phyloP scores from a whole-genome alignment of 2,113 vertebrate genomes.

The Gulo gulo region DNA sequence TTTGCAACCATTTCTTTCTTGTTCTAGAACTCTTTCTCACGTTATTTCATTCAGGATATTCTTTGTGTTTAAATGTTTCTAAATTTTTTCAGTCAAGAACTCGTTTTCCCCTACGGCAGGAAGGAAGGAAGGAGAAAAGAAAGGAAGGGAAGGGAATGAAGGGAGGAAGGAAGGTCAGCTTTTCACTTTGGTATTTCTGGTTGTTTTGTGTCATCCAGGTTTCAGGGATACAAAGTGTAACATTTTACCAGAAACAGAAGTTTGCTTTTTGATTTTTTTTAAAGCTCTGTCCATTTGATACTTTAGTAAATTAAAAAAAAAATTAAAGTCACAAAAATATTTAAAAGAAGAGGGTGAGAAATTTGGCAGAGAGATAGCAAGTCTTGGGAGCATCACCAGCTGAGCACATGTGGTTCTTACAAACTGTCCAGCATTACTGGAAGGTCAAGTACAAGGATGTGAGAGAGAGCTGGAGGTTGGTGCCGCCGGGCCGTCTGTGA shows the following conservation, averaged over 20 bases:
- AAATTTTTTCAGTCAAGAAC: background rate
- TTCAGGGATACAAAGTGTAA: background rate
- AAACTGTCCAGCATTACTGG: background rate
- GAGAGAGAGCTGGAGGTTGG: background rate
- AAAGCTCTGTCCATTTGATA: background rate
- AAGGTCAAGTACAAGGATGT: background rate
- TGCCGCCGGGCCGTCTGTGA: accelerated
- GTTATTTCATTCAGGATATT: background rate
- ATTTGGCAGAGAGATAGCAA: background rate
- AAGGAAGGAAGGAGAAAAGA: too few relatives aligned
- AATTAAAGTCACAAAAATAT: background rate
- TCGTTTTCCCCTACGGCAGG: background rate
- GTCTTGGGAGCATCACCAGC: background rate
- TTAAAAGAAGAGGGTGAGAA: background rate
- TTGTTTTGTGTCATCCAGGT: background rate
- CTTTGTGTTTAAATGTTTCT: background rate
- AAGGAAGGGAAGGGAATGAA: background rate
- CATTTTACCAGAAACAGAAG: background rate
- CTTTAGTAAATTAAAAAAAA: background rate
- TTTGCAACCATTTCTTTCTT: background rate
- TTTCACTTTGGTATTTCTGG: background rate
- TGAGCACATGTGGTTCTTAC: background rate
- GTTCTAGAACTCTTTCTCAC: background rate
- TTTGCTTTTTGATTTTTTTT: background rate
- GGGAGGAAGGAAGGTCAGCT: background rate